These are phyloP conservation scores for Panagrolaimus sp. DNA, from an alignment of 1,140 invertebrate species.

Conservation along the genomic window DNA sequence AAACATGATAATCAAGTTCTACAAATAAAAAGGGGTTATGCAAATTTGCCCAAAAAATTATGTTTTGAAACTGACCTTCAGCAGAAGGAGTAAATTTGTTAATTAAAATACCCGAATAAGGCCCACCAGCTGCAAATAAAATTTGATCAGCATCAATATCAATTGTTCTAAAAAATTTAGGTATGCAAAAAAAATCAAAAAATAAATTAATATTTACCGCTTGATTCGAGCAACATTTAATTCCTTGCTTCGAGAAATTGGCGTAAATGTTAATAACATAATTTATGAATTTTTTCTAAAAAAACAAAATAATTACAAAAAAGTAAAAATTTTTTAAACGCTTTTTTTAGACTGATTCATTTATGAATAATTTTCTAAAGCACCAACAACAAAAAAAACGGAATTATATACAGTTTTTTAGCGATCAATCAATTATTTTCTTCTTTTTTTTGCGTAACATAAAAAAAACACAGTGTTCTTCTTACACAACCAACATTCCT, in stretches of 20 bases:
- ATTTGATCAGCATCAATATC: constrained; percentile 13
- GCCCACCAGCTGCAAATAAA: constrained; percentile 3
- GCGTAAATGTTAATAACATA: constrained; percentile 8
- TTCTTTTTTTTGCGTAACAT: too few relatives aligned
- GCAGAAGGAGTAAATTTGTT: neutral
- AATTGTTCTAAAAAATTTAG: constrained; percentile 4
- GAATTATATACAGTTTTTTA: too few relatives aligned
- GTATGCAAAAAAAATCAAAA: neutral
- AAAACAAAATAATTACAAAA: too few relatives aligned
- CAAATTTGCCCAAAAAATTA: neutral
- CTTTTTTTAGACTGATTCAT: too few relatives aligned
- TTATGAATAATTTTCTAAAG: too few relatives aligned
- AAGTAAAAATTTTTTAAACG: too few relatives aligned
- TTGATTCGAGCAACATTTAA: constrained; percentile 12
- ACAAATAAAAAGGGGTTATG: neutral
- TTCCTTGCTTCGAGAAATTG: neutral
- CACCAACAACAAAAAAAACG: too few relatives aligned
- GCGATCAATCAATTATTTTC: too few relatives aligned
- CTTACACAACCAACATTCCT: too few relatives aligned
- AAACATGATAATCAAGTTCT: constrained; percentile 6
- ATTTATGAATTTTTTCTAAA: too few relatives aligned
- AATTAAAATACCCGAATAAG: constrained; percentile 14
- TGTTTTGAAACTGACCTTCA: neutral
- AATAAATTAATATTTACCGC: neutral
- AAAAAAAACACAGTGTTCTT: too few relatives aligned